phyloP scores from a whole-genome alignment of 2,888 invertebrate genomes.

The Apamea epomidion region DNA sequence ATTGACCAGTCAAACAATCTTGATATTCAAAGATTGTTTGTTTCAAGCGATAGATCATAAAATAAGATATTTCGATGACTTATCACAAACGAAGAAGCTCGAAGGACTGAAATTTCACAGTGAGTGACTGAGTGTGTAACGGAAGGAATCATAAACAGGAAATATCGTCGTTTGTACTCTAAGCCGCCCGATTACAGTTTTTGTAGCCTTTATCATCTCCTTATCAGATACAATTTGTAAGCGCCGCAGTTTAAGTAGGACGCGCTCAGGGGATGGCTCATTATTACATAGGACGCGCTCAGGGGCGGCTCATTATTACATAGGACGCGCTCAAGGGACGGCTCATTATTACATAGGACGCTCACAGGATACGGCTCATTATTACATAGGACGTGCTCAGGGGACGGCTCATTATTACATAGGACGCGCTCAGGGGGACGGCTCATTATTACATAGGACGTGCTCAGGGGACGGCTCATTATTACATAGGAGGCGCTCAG shows the following conservation, averaged over 20 bases:
- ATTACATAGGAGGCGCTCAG: no score
- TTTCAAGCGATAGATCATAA: background rate
- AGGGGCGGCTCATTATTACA: no score
- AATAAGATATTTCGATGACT: no score
- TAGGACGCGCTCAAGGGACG: no score
- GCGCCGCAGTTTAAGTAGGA: background rate
- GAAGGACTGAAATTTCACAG: background rate
- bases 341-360: no score
- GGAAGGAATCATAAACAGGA: background rate
- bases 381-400: no score
- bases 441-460: no score
- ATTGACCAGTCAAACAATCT: background rate
- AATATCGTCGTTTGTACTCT: background rate
- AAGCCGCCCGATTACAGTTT: background rate
- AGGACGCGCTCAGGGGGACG: no score
- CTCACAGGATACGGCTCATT: no score
- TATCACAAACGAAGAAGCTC: background rate
- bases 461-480: no score
- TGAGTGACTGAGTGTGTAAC: background rate
- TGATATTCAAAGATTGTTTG: background rate
- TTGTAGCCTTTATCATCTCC: slow-evolving; percentile 13
- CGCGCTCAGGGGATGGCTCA: slow-evolving; percentile 6
- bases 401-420: no score
- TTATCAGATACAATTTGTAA: slow-evolving; percentile 24
- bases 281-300: background rate